These are phyloP conservation scores for Phalera bucephala DNA, from an alignment of 2,888 invertebrate genomes.

Conservation along the genomic window DNA sequence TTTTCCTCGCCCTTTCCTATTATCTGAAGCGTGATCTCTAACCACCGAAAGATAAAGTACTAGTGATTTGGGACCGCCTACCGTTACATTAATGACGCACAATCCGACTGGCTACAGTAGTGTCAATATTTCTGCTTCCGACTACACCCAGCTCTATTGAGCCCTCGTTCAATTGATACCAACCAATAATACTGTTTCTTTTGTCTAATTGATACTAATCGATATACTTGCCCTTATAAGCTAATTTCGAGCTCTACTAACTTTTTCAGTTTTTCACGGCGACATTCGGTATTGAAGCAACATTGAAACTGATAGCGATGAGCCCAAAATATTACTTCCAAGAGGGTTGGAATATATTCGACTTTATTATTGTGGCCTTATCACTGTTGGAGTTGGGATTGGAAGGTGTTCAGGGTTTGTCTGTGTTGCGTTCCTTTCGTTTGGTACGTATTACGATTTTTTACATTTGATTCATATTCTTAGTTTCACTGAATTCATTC, in stretches of 20 bases:
- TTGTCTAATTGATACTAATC: no score
- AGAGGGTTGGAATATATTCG: slow-evolving; percentile 99
- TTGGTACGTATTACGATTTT: slow-evolving; percentile 88
- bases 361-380: slow-evolving; percentile 98
- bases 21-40: no score
- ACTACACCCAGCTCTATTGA: no score
- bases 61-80: no score
- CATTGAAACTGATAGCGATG: slow-evolving; percentile 97
- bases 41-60: no score
- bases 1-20: no score
- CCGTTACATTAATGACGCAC: no score
- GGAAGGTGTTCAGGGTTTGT: slow-evolving; percentile 97
- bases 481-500: not conserved
- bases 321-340: slow-evolving; percentile 98
- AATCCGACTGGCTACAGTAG: no score
- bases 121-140: no score
- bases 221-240: no score
- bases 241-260: not conserved
- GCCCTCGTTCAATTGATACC: no score
- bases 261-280: slow-evolving; percentile 95
- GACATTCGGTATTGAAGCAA: slow-evolving; percentile 97
- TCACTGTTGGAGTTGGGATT: slow-evolving; percentile 96
- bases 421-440: slow-evolving; percentile 98
- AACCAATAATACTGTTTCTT: no score
- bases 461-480: not conserved